Percentiles rank a stretch among this genome's conserved stretches.
phyloP scores from a whole-genome alignment of 2,113 vertebrate genomes.

The Oriolus oriolus region DNA sequence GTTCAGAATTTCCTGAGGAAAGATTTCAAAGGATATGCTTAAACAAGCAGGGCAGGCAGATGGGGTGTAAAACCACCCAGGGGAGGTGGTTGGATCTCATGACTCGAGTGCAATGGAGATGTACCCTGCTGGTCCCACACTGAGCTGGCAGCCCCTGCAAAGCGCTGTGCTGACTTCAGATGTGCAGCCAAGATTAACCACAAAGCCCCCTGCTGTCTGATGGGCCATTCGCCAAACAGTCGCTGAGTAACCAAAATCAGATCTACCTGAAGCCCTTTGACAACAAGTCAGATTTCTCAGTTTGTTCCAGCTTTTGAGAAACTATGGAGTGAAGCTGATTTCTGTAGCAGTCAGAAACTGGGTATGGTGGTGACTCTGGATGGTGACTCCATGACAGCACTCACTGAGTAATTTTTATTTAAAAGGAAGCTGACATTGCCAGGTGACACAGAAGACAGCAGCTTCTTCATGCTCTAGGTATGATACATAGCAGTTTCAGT shows the following conservation, averaged over 20 bases:
- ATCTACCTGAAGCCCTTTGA: not conserved
- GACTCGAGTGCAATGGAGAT: fast-evolving
- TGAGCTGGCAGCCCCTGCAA: not conserved
- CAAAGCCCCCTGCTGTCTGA: not conserved
- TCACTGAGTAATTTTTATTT: not conserved
- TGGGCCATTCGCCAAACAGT: not conserved
- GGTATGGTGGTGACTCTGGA: not conserved
- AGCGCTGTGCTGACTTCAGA: not conserved
- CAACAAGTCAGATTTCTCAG: not conserved
- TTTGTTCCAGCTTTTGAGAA: not conserved
- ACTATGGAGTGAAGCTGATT: fast-evolving
- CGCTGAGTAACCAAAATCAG: not conserved
- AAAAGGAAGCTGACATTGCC: not conserved
- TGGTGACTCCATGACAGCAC: not conserved
- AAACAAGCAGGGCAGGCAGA: not conserved
- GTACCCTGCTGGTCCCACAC: fast-evolving
- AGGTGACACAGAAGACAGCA: not conserved
- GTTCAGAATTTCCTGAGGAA: not conserved
- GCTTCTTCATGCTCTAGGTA: not conserved
- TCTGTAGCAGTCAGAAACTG: not conserved
- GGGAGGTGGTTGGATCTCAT: not conserved
- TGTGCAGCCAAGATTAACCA: fast-evolving
- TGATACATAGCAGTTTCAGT: not conserved
- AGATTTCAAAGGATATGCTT: not conserved
- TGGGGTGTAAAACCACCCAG: not conserved